Conservation (phyloP, 2,888 invertebrate genomes). For the Argyresthia albistria region DNA sequence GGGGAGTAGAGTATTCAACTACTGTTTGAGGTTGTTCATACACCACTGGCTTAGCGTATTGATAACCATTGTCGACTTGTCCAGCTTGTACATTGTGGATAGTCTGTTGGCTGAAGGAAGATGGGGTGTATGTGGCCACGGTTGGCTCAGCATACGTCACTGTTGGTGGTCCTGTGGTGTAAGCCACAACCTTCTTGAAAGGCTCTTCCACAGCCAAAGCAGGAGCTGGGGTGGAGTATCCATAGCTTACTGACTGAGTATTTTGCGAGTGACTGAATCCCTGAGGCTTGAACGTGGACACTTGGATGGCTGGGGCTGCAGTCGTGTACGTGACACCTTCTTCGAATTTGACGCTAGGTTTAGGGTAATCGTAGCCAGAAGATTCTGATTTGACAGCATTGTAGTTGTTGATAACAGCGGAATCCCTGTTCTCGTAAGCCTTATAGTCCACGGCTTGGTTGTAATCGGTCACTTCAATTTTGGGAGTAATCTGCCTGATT, state of each 20-base stretch:
- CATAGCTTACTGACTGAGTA: conserved; percentile 33
- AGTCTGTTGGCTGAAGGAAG: conserved; percentile 21
- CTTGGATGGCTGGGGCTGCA: conserved; percentile 34
- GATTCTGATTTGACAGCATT: conserved; percentile 19
- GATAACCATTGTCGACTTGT: conserved; percentile 16
- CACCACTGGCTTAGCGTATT: conserved; percentile 7
- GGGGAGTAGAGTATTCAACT: conserved; percentile 19
- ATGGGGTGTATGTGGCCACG: conserved; percentile 15
- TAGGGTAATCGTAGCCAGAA: conserved; percentile 29
- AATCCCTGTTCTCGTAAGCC: conserved; percentile 20
- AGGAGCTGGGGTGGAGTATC: conserved; percentile 41
- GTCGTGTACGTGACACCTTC: conserved; percentile 46
- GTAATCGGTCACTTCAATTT: conserved; percentile 32
- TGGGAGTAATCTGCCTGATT: conserved; percentile 36
- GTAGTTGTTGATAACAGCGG: background rate
- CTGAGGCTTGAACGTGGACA: conserved; percentile 47
- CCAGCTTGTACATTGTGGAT: background rate
- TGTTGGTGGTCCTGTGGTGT: conserved; percentile 46
- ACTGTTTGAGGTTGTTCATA: conserved; percentile 18
- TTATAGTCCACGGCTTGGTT: conserved; percentile 40
- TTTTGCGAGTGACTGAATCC: conserved; percentile 46
- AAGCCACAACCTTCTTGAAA: conserved; percentile 51
- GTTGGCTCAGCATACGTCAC: conserved; percentile 34
- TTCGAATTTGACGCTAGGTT: conserved; percentile 48
- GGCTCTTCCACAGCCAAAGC: conserved; percentile 40